Conservation (phyloP, 1,140 invertebrate species). For the Zaprionus camerounensis region DNA sequence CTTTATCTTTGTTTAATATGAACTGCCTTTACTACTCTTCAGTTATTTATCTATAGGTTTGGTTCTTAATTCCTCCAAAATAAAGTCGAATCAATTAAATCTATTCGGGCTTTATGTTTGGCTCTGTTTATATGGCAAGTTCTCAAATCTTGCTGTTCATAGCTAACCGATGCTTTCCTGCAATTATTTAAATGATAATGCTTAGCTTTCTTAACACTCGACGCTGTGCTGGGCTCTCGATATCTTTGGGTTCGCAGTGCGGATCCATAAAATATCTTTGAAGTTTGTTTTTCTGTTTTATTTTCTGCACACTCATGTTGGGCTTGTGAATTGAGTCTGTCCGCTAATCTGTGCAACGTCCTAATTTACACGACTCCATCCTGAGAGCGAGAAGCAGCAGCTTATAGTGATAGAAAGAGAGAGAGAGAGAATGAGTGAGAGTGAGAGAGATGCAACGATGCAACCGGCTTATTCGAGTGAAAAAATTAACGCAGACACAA, state of each 20-base stretch:
- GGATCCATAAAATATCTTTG: slow-evolving; percentile 31
- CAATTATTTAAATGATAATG: slow-evolving; percentile 33
- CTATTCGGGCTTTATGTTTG: not conserved
- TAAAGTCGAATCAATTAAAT: too few species aligned
- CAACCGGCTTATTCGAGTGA: slow-evolving; percentile 70
- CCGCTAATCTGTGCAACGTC: slow-evolving; percentile 58
- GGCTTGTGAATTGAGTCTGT: slow-evolving; percentile 26
- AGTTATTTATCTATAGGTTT: too few species aligned
- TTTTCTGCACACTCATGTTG: slow-evolving; percentile 36
- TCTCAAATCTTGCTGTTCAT: not conserved
- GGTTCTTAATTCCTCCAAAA: too few species aligned
- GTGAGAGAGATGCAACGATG: not conserved
- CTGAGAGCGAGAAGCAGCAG: slow-evolving; percentile 20
- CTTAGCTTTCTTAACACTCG: slow-evolving; percentile 11
- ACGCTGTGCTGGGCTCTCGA: not conserved
- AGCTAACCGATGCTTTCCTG: slow-evolving; percentile 38
- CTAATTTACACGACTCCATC: slow-evolving; percentile 70
- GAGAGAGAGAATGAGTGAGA: not conserved
- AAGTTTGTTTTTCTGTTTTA: not conserved
- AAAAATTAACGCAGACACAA: slow-evolving; percentile 83
- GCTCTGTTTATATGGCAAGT: not conserved
- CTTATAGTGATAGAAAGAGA: not conserved
- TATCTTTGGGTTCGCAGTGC: slow-evolving; percentile 4
- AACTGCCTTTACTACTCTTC: too few species aligned
- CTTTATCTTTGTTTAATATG: too few species aligned